These are phyloP conservation scores for Apocheima hispidaria DNA, from an alignment of 2,888 invertebrate species.

Conservation along the genomic window DNA sequence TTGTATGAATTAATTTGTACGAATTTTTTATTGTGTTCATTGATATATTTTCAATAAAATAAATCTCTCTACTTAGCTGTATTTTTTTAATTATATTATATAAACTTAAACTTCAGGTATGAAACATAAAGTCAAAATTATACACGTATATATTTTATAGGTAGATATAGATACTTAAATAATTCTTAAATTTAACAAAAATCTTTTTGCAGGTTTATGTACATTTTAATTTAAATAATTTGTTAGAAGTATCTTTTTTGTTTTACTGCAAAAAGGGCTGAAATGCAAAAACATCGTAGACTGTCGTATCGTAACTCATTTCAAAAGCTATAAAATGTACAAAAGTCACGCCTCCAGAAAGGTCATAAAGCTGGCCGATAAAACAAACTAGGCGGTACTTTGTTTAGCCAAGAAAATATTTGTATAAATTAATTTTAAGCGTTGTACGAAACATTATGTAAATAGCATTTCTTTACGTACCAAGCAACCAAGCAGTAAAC, in stretches of 20 bases:
- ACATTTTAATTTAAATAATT: not conserved
- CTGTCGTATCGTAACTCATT: conserved; percentile 19
- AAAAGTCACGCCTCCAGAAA: conserved; percentile 6
- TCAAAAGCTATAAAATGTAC: conserved; percentile 26
- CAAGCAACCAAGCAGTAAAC: not conserved
- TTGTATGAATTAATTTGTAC: too few species aligned
- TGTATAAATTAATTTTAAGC: conserved; percentile 8
- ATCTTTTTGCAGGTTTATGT: too few species aligned
- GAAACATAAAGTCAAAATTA: too few species aligned
- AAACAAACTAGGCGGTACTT: conserved; percentile 17
- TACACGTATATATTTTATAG: too few species aligned
- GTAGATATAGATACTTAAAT: too few species aligned
- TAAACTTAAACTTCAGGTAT: too few species aligned
- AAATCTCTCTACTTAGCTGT: too few species aligned
- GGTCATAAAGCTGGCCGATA: conserved; percentile 22
- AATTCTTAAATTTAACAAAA: too few species aligned
- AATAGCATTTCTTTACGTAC: not conserved
- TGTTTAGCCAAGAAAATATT: conserved; percentile 12
- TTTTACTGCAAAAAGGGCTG: not conserved
- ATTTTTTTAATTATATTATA: too few species aligned
- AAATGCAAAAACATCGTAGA: conserved; percentile 6
- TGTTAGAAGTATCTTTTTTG: not conserved
- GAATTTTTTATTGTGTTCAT: too few species aligned
- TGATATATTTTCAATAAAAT: too few species aligned
- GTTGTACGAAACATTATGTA: conserved; percentile 1